A percentile compares a stretch with the other conserved stretches of the same genome.
Evolutionary conservation across 2,888 invertebrate genomes (phyloP).

Genomic region (Agrotis clavis): DNA sequence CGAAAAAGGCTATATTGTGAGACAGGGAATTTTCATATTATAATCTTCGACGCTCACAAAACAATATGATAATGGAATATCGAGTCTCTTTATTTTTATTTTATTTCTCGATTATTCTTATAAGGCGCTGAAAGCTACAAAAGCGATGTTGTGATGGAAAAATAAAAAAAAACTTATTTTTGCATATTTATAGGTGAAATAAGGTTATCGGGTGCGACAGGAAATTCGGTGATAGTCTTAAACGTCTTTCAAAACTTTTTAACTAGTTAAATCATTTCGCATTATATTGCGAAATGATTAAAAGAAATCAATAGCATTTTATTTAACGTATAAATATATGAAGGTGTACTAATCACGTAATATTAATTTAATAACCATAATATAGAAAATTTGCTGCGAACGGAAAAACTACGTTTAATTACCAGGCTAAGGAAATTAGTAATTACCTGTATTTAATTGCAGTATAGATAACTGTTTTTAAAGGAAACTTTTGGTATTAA

Average conservation of each 20-base stretch:
- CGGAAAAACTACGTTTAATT: slow-evolving; percentile 15
- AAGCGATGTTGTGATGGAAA: background rate
- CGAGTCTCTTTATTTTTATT: slow-evolving; percentile 12
- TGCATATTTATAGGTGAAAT: too few species aligned
- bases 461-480: background rate
- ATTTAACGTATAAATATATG: background rate
- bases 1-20: slow-evolving; percentile 41
- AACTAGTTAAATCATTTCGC: too few species aligned
- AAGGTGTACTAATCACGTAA: background rate
- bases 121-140: too few species aligned
- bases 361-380: background rate
- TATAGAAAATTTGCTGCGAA: slow-evolving; percentile 7
- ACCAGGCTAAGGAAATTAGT: slow-evolving; percentile 8
- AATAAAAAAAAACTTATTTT: too few species aligned
- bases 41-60: slow-evolving; percentile 13
- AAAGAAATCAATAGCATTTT: too few species aligned
- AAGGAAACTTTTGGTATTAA: background rate
- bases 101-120: background rate
- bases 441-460: background rate
- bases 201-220: too few species aligned
- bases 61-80: slow-evolving; percentile 30
- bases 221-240: too few species aligned
- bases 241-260: too few species aligned
- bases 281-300: background rate
- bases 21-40: slow-evolving; percentile 38